Percentiles rank a stretch among this genome's conserved stretches.
These are phyloP conservation scores for Drosophila truncata DNA, from an alignment of 1,140 invertebrate genomes.

Conservation along the genomic window DNA sequence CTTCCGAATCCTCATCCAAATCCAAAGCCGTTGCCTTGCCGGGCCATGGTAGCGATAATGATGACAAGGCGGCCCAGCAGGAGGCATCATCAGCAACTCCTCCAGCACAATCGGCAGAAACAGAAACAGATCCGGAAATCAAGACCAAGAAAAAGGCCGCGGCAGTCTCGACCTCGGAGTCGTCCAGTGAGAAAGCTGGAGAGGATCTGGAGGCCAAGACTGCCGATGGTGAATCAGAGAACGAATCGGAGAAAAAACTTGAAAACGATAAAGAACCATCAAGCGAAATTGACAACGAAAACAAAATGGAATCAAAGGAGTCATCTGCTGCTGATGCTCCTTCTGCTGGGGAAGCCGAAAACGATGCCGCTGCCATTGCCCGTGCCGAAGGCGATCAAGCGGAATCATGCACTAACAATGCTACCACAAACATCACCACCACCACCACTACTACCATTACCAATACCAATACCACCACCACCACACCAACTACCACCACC, in stretches of 20 bases:
- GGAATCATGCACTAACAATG: conserved; percentile 78
- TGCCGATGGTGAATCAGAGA: conserved; percentile 62
- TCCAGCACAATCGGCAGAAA: conserved; percentile 61
- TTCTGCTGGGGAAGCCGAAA: conserved; percentile 56
- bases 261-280: conserved; percentile 74
- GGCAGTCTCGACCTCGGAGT: conserved; percentile 32
- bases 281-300: conserved; percentile 81
- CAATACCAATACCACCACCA: conserved; percentile 60
- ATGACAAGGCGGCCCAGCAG: conserved; percentile 51
- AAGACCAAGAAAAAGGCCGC: conserved; percentile 19
- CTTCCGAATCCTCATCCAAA: conserved; percentile 46
- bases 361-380: conserved; percentile 70
- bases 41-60: conserved; percentile 68
- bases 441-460: conserved; percentile 62
- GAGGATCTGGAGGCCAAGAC: conserved; percentile 51
- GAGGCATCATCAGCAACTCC: conserved; percentile 42
- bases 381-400: conserved; percentile 53
- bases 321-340: conserved; percentile 48
- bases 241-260: conserved; percentile 63
- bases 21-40: conserved; percentile 39
- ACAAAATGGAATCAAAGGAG: conserved; percentile 56
- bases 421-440: conserved; percentile 71
- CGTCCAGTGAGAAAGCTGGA: conserved; percentile 12
- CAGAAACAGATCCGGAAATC: conserved; percentile 35
- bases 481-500: conserved; percentile 43